These are phyloP conservation scores for Exephanes ischioxanthus DNA, from an alignment of 2,888 invertebrate genomes.

Conservation along the genomic window DNA sequence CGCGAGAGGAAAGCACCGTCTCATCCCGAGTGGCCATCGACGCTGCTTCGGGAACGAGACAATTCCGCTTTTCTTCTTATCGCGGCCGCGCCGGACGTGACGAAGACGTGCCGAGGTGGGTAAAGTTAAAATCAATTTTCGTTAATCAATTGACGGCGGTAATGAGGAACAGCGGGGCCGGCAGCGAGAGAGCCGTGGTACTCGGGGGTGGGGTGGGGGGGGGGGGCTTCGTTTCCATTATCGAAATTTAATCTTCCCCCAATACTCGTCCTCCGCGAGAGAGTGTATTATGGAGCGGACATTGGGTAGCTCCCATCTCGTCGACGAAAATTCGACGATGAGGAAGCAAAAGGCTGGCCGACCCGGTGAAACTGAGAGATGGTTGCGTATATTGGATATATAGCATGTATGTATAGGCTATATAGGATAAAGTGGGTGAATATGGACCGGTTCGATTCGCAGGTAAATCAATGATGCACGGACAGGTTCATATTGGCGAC, in stretches of 20 bases:
- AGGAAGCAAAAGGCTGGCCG: slow-evolving; percentile 31
- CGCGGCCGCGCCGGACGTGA: slow-evolving; percentile 30
- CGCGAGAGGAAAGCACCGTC: not conserved
- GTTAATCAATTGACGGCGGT: slow-evolving; percentile 65
- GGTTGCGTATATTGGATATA: not conserved
- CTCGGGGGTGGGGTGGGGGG: not conserved
- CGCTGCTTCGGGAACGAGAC: slow-evolving; percentile 8
- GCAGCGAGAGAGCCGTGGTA: not conserved
- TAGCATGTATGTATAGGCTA: not conserved
- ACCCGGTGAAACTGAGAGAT: not conserved
- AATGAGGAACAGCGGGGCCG: slow-evolving; percentile 62
- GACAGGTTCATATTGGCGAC: no score
- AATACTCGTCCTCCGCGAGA: slow-evolving; percentile 67
- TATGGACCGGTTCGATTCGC: not conserved
- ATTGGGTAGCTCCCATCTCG: slow-evolving; percentile 64
- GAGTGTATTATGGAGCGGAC: slow-evolving; percentile 49
- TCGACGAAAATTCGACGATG: slow-evolving; percentile 43
- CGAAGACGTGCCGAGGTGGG: slow-evolving; percentile 54
- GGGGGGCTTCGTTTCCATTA: slow-evolving; percentile 64
- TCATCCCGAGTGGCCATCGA: slow-evolving; percentile 11
- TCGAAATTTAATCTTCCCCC: slow-evolving; percentile 76
- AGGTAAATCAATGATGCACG: no score
- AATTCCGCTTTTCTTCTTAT: slow-evolving; percentile 53
- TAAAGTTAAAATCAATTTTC: slow-evolving; percentile 74
- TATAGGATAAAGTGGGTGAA: not conserved